Conservation (phyloP, 2,113 vertebrate genomes). For the Tragelaphus scriptus region DNA sequence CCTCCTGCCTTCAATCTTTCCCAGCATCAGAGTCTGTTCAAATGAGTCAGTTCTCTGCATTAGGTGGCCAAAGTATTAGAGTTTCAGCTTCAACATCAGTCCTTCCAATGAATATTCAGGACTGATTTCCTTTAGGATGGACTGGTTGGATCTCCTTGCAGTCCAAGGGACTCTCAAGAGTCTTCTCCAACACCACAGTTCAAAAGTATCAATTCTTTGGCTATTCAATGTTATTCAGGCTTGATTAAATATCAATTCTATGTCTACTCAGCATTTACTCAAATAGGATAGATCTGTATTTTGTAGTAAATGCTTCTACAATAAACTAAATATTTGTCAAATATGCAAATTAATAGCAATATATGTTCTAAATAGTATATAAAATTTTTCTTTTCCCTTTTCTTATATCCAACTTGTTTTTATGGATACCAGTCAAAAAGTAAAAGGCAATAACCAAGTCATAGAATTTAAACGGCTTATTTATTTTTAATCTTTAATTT, state of each 20-base stretch:
- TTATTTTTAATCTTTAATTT: not conserved
- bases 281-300: not conserved
- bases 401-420: not conserved
- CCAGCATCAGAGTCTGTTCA: not conserved
- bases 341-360: not conserved
- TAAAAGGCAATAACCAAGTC: not conserved
- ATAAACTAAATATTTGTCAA: not conserved
- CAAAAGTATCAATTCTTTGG: not conserved
- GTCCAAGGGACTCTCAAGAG: not conserved
- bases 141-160: not conserved
- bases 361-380: not conserved
- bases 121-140: not conserved
- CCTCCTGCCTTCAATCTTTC: not conserved
- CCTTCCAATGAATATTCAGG: not conserved
- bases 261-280: not conserved
- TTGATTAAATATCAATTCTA: not conserved
- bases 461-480: not conserved
- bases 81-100: not conserved
- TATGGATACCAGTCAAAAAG: not conserved
- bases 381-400: not conserved
- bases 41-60: not conserved
- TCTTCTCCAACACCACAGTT: not conserved
- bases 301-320: not conserved
- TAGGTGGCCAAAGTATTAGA: not conserved
- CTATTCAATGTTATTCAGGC: not conserved